A percentile compares a stretch with the other conserved stretches of the same genome.
Conservation (phyloP, 2,888 invertebrate genomes). For the Linnaemya vulpina region DNA sequence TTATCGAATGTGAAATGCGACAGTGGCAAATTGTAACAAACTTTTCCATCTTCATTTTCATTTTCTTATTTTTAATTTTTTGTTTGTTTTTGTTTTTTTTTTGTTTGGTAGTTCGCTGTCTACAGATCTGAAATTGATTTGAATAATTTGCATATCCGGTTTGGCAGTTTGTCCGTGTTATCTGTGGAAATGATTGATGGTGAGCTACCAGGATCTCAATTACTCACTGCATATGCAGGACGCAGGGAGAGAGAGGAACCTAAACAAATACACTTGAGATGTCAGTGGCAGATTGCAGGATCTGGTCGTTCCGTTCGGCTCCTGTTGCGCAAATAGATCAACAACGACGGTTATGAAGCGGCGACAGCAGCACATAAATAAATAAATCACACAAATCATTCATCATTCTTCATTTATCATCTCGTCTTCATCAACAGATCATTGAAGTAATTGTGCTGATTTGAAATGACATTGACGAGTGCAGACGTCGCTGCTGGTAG, state of each 20-base stretch:
- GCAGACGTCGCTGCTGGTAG: constrained; percentile 16
- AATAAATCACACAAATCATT: constrained; percentile 64
- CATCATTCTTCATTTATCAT: constrained; percentile 73
- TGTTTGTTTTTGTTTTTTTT: not conserved
- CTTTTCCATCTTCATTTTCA: too few species aligned
- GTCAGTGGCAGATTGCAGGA: constrained; percentile 26
- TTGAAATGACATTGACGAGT: constrained; percentile 70
- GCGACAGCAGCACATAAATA: constrained; percentile 23
- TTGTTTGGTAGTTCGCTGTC: not conserved
- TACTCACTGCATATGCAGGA: constrained; percentile 71
- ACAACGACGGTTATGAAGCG: constrained; percentile 43
- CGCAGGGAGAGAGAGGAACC: constrained; percentile 53
- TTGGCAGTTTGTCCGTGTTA: constrained; percentile 5
- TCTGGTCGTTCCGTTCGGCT: constrained; percentile 19
- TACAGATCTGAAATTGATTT: constrained; percentile 30
- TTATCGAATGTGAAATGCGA: not conserved
- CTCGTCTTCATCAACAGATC: constrained; percentile 72
- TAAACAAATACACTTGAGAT: constrained; percentile 71
- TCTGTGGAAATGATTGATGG: constrained; percentile 46
- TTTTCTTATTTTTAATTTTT: too few species aligned
- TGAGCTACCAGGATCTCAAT: constrained; percentile 49
- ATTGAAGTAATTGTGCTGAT: constrained; percentile 67
- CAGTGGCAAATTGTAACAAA: constrained; percentile 47
- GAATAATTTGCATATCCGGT: constrained; percentile 61
- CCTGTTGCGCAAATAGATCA: constrained; percentile 38